Base-by-base conservation (phyloP, 2,888 invertebrate species). In the Hypomecis atomaria region DNA sequence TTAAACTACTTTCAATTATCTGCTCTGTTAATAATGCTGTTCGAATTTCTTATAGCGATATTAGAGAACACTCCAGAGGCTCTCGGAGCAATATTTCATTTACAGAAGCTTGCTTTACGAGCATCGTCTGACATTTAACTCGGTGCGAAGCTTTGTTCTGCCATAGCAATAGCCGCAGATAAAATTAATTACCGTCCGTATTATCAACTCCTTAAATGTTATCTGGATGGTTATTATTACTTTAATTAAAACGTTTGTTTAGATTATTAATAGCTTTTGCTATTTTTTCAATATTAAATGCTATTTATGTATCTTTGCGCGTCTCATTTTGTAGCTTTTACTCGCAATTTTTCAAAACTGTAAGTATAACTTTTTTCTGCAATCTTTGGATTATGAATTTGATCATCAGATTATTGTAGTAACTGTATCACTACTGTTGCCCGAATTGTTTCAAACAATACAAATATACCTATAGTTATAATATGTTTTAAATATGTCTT, bases 91-190 rank as follows among this genome's bases (percentile, higher is more conserved):
- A 83, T 83, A 85, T 82, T 83, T 86, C 80, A 86, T 81, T 77
- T 78, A 79, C 77, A 76, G 76, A 70, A 74, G 78, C 75, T 74
- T 79, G 78, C 77, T 84, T 80, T 82, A 83, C 74, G 82, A 82
- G 78, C 77, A 68, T 70, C 69, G 75, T 74, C 80, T 81, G 81
- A 83, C 80, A 82, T 82, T 78, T 81, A 81, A 83, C 82, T 84
- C 75, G 64, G 71, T 77, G 76, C 75, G 76, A 78, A 71, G 76
- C 76, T 78, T 80, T 78, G 78, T 80, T 73, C 71, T 71, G 74
- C 77, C 73, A 74, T 74, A 71, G 73, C 73, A 74, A 76, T 71
- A 72, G 72, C 73, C 72, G 62, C 66, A 72, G 76, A 75, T 79
- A 76, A 75, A 74, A 77, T 77, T 76, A 79, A 81, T 77, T 74